Base-by-base conservation (phyloP, 2,113 vertebrate genomes). In the Axis porcinus region DNA sequence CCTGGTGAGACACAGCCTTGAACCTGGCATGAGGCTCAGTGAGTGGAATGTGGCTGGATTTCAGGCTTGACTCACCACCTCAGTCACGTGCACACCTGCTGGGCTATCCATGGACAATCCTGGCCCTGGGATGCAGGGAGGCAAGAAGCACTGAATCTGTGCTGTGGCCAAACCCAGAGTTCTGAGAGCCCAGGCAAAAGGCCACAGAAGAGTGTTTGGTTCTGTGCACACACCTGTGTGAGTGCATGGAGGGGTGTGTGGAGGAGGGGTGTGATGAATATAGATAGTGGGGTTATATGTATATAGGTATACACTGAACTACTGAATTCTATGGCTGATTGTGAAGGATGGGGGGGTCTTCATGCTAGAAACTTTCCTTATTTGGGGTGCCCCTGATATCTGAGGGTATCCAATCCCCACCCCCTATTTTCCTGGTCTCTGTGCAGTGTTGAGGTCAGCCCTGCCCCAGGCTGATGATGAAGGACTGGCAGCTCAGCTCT, bases 41-140 rank as follows among this genome's bases (percentile, higher is more conserved):
- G 52, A 58, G 36, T 1, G 2, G 91, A 40, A 58, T 0, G 1
- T 27, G 58, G 45, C 52, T 90, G 30, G 36, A 78, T 54, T 52
- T 84, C 21, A 84, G 84, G 93, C 19, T 67, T 55, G 23, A 13
- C 1, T 6, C 0, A 1, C 27, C 36, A 23, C 43, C 23, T 88
- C 3, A 1, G 30, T 84, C 14, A 16, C 33, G 52, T 25, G 8
- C 0, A 5, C 0, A 10, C 21, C 81, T 55, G 7, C n/a, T 27
- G 52, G 81, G 52, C 52, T 55, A 14, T 55, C n/a, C 81, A 16
- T 16, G 79, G 54, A 67, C 23, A 9, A 2, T 33, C 36, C 54
- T 45, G 33, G 19, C 9, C 27, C 36, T 47, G 67, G 57, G 70
- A 52, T 89, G 74, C 40, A 93, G 15, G 58, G n/a, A 58, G 12